These are phyloP conservation scores for Menidia menidia DNA, from an alignment of 2,797 vertebrate species.

Conservation along the genomic window DNA sequence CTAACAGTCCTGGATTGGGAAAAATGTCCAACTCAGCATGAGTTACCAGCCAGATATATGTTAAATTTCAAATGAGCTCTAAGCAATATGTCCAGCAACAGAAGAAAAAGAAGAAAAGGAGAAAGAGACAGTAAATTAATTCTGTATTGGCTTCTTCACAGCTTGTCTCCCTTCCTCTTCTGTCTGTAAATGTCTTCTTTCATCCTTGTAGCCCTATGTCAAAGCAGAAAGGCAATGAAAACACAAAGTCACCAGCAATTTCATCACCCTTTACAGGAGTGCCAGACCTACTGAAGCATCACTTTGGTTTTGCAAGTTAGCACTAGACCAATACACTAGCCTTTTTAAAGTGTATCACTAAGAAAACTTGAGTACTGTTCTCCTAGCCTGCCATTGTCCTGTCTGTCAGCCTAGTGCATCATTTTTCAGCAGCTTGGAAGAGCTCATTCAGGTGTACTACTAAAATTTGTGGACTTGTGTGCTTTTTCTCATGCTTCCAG, in stretches of 20 bases:
- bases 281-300: conserved; percentile 64
- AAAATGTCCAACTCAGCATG: conserved; percentile 50
- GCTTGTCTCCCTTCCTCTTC: conserved; percentile 40
- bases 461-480: conserved; percentile 9
- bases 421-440: conserved; percentile 9
- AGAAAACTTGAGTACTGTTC: conserved; percentile 56
- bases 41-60: conserved; percentile 46
- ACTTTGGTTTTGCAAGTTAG: conserved; percentile 51
- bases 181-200: conserved; percentile 54
- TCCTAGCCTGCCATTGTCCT: conserved; percentile 37
- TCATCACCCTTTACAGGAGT: conserved; percentile 64
- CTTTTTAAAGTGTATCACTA: conserved; percentile 58
- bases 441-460: neutral
- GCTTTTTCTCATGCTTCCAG: conserved; percentile 75
- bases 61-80: conserved; percentile 26
- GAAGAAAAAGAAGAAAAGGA: conserved; percentile 9
- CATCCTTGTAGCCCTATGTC: conserved; percentile 54
- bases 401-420: conserved; percentile 41
- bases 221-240: conserved; percentile 61
- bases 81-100: conserved; percentile 28
- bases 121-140: conserved; percentile 38
- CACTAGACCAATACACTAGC: conserved; percentile 44
- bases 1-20: conserved; percentile 19
- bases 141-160: conserved; percentile 31
- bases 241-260: conserved; percentile 72